Conservation (phyloP, 1,140 invertebrate species). For the Zaprionus nigranus region DNA sequence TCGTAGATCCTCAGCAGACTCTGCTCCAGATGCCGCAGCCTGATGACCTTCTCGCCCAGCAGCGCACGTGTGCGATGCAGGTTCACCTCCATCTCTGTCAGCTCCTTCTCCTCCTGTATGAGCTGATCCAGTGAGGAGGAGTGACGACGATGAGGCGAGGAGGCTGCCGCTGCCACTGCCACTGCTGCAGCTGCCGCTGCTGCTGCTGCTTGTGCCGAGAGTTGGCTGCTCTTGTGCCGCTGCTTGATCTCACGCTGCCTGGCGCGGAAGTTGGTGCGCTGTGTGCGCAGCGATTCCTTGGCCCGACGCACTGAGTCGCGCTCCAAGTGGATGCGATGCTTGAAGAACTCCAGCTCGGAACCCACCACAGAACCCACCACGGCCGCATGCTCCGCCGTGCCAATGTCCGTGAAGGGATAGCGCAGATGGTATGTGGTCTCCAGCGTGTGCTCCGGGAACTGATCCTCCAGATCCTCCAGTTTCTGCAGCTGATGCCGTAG, state of each 20-base stretch:
- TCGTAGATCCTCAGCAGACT: conserved; percentile 88
- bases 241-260: conserved; percentile 79
- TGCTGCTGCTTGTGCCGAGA: conserved; percentile 46
- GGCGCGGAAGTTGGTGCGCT: conserved; percentile 73
- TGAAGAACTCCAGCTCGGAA: conserved; percentile 91
- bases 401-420: conserved; percentile 90
- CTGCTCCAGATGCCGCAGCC: conserved; percentile 90
- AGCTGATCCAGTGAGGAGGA: conserved; percentile 88
- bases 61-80: conserved; percentile 90
- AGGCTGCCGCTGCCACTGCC: conserved; percentile 45
- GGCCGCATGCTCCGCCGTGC: conserved; percentile 64
- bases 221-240: conserved; percentile 60
- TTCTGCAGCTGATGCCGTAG: conserved; percentile 91
- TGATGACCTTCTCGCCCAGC: conserved; percentile 91
- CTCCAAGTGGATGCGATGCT: conserved; percentile 91
- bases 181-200: conserved; percentile 26
- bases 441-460: conserved; percentile 88
- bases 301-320: conserved; percentile 90
- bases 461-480: conserved; percentile 91
- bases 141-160: conserved; percentile 83
- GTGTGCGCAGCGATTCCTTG: conserved; percentile 87
- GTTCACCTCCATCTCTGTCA: conserved; percentile 92
- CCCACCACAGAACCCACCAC: conserved; percentile 68
- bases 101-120: conserved; percentile 89
- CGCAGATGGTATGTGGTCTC: conserved; percentile 90